Evolutionary conservation across 2,113 vertebrate genomes (phyloP).

Genomic region (Ammospiza caudacuta): DNA sequence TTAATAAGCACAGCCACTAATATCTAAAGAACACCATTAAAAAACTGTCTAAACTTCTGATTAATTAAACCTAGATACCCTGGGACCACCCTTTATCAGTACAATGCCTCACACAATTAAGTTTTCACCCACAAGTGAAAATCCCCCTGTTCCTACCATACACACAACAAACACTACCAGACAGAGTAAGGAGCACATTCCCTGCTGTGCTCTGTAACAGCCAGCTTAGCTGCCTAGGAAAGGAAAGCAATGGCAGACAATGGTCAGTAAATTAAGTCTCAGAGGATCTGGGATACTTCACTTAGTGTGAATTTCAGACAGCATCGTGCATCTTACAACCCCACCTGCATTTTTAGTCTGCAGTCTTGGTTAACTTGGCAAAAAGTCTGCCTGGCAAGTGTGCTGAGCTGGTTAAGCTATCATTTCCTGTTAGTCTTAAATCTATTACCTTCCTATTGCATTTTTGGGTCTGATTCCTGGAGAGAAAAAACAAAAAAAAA

Average conservation of each 20-base stretch:
- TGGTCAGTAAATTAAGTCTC: slow-evolving; percentile 6
- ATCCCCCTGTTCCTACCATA: not conserved
- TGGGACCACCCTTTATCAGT: not conserved
- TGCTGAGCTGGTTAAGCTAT: not conserved
- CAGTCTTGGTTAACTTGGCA: not conserved
- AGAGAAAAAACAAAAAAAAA: not conserved
- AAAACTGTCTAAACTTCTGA: not conserved
- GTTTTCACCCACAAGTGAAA: not conserved
- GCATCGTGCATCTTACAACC: not conserved
- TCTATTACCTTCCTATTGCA: not conserved
- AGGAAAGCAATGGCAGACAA: not conserved
- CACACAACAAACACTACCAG: not conserved
- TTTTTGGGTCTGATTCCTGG: not conserved
- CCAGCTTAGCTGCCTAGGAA: not conserved
- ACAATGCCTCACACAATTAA: not conserved
- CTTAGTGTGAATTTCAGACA: not conserved
- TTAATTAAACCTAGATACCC: not conserved
- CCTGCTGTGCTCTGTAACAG: not conserved
- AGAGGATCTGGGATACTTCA: not conserved
- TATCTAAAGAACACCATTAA: not conserved
- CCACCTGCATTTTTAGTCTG: not conserved
- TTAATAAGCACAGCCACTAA: not conserved
- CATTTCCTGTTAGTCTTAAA: not conserved
- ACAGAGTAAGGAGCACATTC: not conserved
- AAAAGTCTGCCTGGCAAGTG: not conserved